These are phyloP conservation scores for Acanthosepion pharaonis DNA, from an alignment of 2,888 invertebrate genomes.

Conservation along the genomic window DNA sequence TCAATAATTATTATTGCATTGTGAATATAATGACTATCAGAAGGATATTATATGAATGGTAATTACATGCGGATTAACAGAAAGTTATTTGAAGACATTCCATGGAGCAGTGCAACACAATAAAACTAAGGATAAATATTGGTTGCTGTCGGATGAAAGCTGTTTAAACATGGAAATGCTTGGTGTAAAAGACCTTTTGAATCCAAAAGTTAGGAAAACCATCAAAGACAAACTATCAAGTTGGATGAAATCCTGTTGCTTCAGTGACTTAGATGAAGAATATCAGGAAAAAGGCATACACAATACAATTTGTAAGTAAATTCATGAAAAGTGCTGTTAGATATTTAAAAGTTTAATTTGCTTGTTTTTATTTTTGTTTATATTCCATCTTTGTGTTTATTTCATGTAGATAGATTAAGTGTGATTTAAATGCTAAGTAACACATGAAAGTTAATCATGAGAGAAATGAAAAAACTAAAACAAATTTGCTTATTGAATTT, in stretches of 20 bases:
- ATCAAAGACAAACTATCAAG: background rate
- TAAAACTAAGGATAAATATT: background rate
- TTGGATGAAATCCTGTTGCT: slow-evolving; percentile 1
- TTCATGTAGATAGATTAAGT: no score
- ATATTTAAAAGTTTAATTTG: no score
- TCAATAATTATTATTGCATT: slow-evolving; percentile 21
- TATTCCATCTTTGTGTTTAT: background rate
- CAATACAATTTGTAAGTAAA: background rate
- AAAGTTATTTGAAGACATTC: background rate
- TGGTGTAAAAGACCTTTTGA: slow-evolving; percentile 37
- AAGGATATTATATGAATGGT: background rate
- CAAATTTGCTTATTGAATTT: no score
- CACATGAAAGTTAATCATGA: no score
- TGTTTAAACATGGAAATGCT: background rate
- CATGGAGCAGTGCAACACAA: background rate
- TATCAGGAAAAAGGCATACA: background rate
- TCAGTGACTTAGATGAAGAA: background rate
- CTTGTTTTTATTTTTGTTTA: background rate
- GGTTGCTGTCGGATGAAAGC: background rate
- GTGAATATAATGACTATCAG: background rate
- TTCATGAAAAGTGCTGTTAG: background rate
- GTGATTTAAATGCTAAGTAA: no score
- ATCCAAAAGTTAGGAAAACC: slow-evolving; percentile 40
- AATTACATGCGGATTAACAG: background rate
- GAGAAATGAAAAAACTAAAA: no score